phyloP scores from a whole-genome alignment of 2,797 vertebrate genomes.

The Synaphobranchus kaupii region DNA sequence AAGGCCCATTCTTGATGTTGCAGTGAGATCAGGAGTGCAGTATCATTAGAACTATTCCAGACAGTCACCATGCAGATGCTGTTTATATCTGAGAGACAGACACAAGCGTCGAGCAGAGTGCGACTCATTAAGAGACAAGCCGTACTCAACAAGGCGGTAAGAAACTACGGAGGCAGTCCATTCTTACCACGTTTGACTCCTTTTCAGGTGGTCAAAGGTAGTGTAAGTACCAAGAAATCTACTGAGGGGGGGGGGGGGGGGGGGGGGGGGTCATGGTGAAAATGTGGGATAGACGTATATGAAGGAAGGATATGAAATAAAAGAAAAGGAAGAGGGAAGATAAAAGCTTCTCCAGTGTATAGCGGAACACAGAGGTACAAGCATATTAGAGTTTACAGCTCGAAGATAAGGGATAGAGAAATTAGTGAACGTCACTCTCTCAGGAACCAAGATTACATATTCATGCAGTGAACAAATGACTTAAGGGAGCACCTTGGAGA shows the following conservation, averaged over 20 bases:
- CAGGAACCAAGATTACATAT: background rate
- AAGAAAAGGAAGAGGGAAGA: background rate
- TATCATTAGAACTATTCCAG: background rate
- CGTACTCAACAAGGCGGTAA: background rate
- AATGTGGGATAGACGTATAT: constrained; percentile 50
- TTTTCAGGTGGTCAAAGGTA: constrained; percentile 81
- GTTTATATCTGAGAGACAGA: background rate
- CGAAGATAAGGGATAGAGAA: background rate
- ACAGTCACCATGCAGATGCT: constrained; percentile 2
- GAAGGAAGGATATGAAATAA: constrained; percentile 49
- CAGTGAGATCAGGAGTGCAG: background rate
- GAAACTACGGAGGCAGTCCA: constrained; percentile 53
- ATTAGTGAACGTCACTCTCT: background rate
- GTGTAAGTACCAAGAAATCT: constrained; percentile 79
- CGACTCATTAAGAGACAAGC: background rate
- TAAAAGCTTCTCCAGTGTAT: background rate
- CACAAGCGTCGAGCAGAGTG: background rate
- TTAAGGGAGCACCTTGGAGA: background rate
- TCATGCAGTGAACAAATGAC: background rate
- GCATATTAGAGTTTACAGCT: background rate
- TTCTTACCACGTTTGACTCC: constrained; percentile 79
- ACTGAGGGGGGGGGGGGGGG: constrained; percentile 31
- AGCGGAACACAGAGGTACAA: background rate
- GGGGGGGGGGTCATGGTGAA: constrained; percentile 61
- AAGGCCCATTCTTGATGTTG: background rate